These are phyloP conservation scores for Caranx ignobilis DNA, from an alignment of 2,113 vertebrate genomes.

Conservation along the genomic window DNA sequence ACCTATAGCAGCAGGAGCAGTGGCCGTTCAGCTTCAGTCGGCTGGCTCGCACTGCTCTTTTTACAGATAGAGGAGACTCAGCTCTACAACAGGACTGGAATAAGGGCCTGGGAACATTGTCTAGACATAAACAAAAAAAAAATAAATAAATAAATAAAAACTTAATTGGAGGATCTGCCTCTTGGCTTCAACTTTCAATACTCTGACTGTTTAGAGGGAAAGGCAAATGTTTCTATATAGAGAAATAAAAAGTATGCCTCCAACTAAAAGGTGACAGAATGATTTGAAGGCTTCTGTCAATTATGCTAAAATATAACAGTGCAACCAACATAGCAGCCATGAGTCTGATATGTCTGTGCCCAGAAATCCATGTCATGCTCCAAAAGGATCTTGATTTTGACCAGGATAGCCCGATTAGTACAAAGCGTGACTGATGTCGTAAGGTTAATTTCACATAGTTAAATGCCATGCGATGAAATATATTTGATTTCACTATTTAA, in stretches of 20 bases:
- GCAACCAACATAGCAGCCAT: constrained; percentile 16
- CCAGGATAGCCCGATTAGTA: constrained; percentile 47
- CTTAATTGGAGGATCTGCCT: constrained; percentile 8
- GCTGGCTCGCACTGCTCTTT: constrained; percentile 49
- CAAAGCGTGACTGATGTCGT: constrained; percentile 22
- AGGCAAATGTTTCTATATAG: not conserved
- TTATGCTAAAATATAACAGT: not conserved
- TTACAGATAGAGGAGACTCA: constrained; percentile 57
- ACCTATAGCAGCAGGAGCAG: constrained; percentile 45
- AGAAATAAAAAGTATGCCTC: not conserved
- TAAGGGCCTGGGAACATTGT: constrained; percentile 20
- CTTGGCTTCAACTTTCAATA: constrained; percentile 9
- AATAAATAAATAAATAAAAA: not conserved
- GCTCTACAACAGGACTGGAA: constrained; percentile 57
- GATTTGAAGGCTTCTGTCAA: not conserved
- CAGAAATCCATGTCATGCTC: constrained; percentile 25
- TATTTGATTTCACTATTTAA: not conserved
- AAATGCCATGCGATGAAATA: constrained; percentile 46
- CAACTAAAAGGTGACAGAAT: not conserved
- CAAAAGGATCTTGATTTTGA: constrained; percentile 52
- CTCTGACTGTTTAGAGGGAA: not conserved
- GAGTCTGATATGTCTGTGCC: constrained; percentile 30
- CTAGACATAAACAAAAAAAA: constrained; percentile 10
- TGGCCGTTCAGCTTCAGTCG: constrained; percentile 40
- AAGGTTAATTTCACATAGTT: constrained; percentile 47